These are phyloP conservation scores for Elachura formosa DNA, from an alignment of 2,113 vertebrate genomes.

Conservation along the genomic window DNA sequence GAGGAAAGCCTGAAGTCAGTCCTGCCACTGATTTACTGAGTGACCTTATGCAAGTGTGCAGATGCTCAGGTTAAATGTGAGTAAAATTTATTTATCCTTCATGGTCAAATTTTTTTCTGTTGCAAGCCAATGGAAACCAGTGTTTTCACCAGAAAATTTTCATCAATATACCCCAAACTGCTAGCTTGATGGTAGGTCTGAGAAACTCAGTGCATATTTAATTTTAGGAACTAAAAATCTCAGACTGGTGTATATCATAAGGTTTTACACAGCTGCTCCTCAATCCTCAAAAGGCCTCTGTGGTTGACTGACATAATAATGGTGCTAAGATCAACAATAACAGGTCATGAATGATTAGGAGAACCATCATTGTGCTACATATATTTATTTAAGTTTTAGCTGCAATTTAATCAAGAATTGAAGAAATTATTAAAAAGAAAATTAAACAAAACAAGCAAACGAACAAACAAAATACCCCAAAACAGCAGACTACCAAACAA, in stretches of 20 bases:
- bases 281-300: background rate
- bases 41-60: background rate
- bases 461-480: too few species aligned
- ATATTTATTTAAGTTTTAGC: background rate
- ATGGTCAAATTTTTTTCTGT: background rate
- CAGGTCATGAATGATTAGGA: background rate
- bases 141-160: background rate
- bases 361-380: background rate
- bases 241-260: fast-evolving
- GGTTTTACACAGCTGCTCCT: background rate
- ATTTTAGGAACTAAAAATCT: background rate
- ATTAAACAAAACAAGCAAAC: background rate
- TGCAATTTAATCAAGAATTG: background rate
- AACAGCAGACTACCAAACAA: background rate
- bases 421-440: background rate
- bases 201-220: fast-evolving
- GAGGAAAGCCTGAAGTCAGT: background rate
- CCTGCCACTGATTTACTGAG: background rate
- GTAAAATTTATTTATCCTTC: background rate
- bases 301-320: background rate
- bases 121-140: background rate
- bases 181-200: background rate
- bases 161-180: background rate
- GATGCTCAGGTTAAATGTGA: background rate
- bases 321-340: background rate